These are phyloP conservation scores for Halocynthia roretzi DNA, from an alignment of 23 tunicate species.

Conservation along the genomic window DNA sequence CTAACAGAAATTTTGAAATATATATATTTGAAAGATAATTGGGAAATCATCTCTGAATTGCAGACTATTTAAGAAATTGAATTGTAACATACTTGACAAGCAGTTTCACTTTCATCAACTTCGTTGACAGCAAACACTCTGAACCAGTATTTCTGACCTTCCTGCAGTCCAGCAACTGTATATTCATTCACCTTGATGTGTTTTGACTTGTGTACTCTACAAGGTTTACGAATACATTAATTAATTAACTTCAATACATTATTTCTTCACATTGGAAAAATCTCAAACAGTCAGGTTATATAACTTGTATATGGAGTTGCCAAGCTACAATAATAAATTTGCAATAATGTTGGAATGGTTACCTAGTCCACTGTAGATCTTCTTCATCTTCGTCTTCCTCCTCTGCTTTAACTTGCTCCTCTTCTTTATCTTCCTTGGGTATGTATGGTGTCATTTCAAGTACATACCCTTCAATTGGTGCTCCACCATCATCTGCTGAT, in stretches of 20 bases:
- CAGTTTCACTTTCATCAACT: slow-evolving; percentile 55
- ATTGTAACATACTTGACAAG: slow-evolving; percentile 23
- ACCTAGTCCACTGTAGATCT: too few relatives aligned
- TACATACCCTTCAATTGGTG: slow-evolving; percentile 56
- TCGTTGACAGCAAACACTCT: slow-evolving; percentile 83
- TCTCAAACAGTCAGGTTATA: too few relatives aligned
- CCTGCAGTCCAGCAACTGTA: slow-evolving; percentile 44
- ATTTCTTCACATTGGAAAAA: too few relatives aligned
- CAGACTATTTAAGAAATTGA: not conserved
- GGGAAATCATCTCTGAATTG: not conserved
- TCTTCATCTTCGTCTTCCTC: too few relatives aligned
- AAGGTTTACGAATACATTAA: too few relatives aligned
- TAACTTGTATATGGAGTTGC: too few relatives aligned
- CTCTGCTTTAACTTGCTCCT: slow-evolving; percentile 1
- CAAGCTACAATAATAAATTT: too few relatives aligned
- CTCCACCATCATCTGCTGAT: slow-evolving; percentile 83
- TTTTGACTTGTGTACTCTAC: slow-evolving; percentile 42
- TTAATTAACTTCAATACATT: too few relatives aligned
- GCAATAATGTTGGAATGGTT: too few relatives aligned
- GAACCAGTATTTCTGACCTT: slow-evolving; percentile 53
- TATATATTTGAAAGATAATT: too few relatives aligned
- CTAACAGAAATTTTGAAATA: not conserved
- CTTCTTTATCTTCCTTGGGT: slow-evolving; percentile 35
- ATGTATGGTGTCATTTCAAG: slow-evolving; percentile 41
- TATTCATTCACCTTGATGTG: slow-evolving; percentile 54